These are phyloP conservation scores for Diarsia brunnea DNA, from an alignment of 2,888 invertebrate species.

Conservation along the genomic window DNA sequence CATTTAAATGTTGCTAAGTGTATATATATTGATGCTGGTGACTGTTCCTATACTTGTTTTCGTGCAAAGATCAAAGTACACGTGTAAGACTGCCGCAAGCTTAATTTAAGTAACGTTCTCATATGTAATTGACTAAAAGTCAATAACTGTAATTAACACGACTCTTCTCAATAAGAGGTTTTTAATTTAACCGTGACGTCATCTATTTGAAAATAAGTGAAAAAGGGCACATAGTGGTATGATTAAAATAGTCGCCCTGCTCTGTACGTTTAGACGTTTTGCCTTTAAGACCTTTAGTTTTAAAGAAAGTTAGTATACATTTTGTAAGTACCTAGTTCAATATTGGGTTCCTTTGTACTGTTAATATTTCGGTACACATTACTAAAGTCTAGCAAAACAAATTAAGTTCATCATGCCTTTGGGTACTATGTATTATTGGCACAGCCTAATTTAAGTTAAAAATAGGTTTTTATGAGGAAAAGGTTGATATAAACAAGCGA, in stretches of 20 bases:
- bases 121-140: no score
- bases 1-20: no score
- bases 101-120: no score
- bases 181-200: background rate
- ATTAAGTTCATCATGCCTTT: background rate
- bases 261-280: constrained; percentile 68
- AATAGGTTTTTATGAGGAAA: background rate
- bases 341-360: background rate
- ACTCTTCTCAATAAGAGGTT: no score
- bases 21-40: no score
- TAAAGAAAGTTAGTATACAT: background rate
- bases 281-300: constrained; percentile 59
- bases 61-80: no score
- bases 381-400: background rate
- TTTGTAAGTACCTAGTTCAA: background rate
- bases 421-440: background rate
- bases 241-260: constrained; percentile 79
- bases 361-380: background rate
- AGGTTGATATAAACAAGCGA: background rate
- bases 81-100: no score
- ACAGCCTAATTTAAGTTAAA: background rate
- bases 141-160: no score
- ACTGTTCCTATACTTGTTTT: no score
- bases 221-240: constrained; percentile 76
- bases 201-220: no score